Percentiles rank a stretch among this genome's conserved stretches.
phyloP scores from a whole-genome alignment of 2,113 vertebrate genomes.

The Xiphias gladius region DNA sequence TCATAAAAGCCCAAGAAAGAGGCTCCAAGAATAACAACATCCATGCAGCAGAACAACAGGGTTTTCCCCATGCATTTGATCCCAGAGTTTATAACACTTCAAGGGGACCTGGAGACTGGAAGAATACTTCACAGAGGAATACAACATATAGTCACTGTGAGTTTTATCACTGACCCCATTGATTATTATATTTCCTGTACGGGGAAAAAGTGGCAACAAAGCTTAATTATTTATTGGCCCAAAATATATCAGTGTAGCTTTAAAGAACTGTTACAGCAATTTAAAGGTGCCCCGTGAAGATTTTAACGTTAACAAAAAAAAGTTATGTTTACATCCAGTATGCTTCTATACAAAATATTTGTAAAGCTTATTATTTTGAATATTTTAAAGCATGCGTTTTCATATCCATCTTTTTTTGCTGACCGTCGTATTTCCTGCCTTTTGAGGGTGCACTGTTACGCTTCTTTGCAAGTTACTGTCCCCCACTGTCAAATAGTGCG shows the following conservation, averaged over 20 bases:
- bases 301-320: neutral
- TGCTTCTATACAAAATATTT: neutral
- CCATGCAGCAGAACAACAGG: conserved; percentile 69
- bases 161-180: conserved; percentile 28
- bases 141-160: conserved; percentile 81
- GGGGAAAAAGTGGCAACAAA: neutral
- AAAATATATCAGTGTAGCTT: neutral
- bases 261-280: neutral
- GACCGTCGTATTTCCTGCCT: neutral
- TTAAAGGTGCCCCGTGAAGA: too few relatives aligned
- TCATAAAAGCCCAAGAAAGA: conserved; percentile 79
- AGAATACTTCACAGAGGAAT: conserved; percentile 68
- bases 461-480: neutral
- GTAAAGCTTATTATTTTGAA: neutral
- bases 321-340: neutral
- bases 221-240: neutral
- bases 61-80: conserved; percentile 65
- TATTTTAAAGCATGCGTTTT: neutral
- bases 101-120: conserved; percentile 68
- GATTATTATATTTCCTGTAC: neutral
- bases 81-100: conserved; percentile 71
- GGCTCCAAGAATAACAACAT: conserved; percentile 80
- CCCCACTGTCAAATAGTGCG: too few relatives aligned
- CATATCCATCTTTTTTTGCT: neutral
- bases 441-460: neutral